Base-by-base conservation (phyloP, 2,888 invertebrate genomes). In the Microctonus aethiopoides region DNA sequence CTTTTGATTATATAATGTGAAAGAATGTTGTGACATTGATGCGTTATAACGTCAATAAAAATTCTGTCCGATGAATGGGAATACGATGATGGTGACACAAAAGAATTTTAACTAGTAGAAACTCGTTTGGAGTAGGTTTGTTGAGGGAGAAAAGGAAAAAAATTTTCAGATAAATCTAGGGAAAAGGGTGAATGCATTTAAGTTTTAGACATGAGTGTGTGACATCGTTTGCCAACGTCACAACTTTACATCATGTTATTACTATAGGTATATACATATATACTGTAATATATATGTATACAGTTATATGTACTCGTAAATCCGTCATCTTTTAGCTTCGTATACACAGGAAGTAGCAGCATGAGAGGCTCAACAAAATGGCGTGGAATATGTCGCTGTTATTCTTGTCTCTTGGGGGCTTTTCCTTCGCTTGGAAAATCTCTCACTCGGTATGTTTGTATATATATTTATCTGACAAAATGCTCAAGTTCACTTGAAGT, bases 281-380 rank as follows among this genome's bases (percentile, higher is more conserved):
- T 46, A n/a, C 5, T n/a, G n/a, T n/a, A n/a, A 46, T 16, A 46
- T 16, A 46, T 54, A 54, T 61, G 16, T 64, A 29, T 3, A 29
- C 29, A 29, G 29, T n/a, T n/a, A 26, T 72, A 71, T 52, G 26
- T 72, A 54, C 71, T 74, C 78, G 78, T 76, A 79, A 79, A 79
- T 77, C 74, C 74, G 75, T 79, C 77, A 65, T 65, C 26, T 46
- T 46, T 26, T 24, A 13, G 24, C 16, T 56, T 39, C 26, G 16
- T 56, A 16, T 46, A 7, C 4, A 7, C 16, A 46, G 16, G 32
- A 16, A 10, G 56, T 22, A 22, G 24, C 24, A 54, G 16, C 16
- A 7, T 46, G 46, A 46, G 46, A 46, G 46, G 7, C 7, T 65
- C 65, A 56, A 56, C 56, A 56, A 65, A 65, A 34, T 62, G 39